Evolutionary conservation across 1,140 invertebrate genomes (phyloP), one percentile per base, ranked within the genome.

Genomic region (Monomorium pharaonis): DNA sequence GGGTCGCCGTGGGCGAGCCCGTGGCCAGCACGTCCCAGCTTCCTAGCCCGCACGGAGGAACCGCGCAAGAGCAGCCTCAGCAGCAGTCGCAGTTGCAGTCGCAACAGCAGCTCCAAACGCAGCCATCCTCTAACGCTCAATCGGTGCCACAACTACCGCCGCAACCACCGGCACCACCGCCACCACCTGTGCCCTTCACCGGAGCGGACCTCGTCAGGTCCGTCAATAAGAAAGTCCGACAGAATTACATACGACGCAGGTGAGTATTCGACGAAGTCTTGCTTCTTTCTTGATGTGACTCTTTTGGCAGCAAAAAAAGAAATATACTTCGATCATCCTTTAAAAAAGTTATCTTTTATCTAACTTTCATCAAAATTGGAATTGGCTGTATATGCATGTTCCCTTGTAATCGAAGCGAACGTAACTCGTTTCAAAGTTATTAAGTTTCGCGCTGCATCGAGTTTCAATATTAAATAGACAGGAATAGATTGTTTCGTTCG

Each of bases 161-260:
- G 85, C 94, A 95, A 91, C 96, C 92, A 89, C 95, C 94, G 54
- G 94, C 94, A 58, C 92, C 95, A 89, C 90, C 95, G 47, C 94
- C 95, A 44, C 93, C 95, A 21, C 93, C 95, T 51, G 87, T 96
- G 87, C 94, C 96, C 33, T 96, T 97, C 91, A 96, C 97, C 84
- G 95, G 97, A 24, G 97, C 97, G 5, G 97, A 98, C 92, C 96
- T 98, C 27, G 96, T 98, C 16, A 95, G 97, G 88, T 97, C 97
- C 16, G 97, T 98, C 62, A 98, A 98, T 92, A 98, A 98, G 90
- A 98, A 98, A 95, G 97, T 98, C 89, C 93, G 95, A 87, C 92
- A 94, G 63, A 94, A 94, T 84, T 94, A 94, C 42, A 94, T 95
- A 80, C 90, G 92, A 6, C 92, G 94, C 86, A 94, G 93, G 94